Evolutionary conservation across 2,797 vertebrate species (phyloP), one percentile per base, ranked within the genome.

Genomic region (Percopsis omiscomaycus): DNA sequence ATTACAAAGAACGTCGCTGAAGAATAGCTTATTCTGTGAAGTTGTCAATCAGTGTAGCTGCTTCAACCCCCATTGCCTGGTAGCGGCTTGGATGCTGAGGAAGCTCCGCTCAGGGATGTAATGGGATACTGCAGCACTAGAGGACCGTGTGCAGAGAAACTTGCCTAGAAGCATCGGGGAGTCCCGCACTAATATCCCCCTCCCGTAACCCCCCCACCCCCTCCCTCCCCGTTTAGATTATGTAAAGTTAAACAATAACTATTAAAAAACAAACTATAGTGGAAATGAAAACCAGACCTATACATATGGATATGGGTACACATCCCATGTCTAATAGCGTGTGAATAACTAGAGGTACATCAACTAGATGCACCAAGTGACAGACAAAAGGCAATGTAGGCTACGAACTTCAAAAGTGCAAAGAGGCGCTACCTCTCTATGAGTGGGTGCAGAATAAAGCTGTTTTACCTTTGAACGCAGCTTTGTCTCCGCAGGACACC

Each of bases 141-240:
- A 90, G 89, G 86, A 90, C 89, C 86, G 89, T 90, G 90, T 90
- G 90, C 89, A 90, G 81, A 87, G 63, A 89, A 91, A 91, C 89
- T 90, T 90, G 90, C 88, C 87, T 84, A 50, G 84, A 75, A 89
- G 89, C 87, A 88, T 88, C 82, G 85, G 89, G 88, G 90, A 89
- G 89, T 91, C 89, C 86, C 79, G 74, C 85, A 86, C 86, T 85
- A 84, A 81, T 86, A 84, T 75, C 32, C 79, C 78, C 78, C 81
- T 75, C 61, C 69, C 66, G 73, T 66, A 72, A 4, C 72, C 56
- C 27, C 65, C 51, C 71, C 59, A 64, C 61, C 59, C 70, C 66
- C 59, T 48, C 68, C 55, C 69, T 61, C 47, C 63, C 62, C 64
- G 8, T 61, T 56, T 74, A 60, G 50, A 30, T 48, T 13, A 72